Base-by-base conservation (phyloP, 2,888 invertebrate species). In the Elegia similella region DNA sequence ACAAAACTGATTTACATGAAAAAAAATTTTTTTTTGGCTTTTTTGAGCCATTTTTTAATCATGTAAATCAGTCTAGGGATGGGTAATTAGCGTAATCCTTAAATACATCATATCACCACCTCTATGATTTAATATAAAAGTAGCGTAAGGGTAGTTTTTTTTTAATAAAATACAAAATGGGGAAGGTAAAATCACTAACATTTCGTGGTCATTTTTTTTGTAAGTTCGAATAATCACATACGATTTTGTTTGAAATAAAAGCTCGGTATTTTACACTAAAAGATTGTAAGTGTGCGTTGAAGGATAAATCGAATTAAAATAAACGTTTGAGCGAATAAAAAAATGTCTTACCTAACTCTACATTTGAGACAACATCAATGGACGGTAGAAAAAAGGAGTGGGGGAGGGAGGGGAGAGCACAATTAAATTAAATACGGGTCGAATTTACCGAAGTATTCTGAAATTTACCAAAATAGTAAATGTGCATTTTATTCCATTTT, bases 341-440 rank as follows among this genome's bases (percentile, higher is more conserved):
- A 52, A 42, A 66, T 64, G 62, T 59, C 60, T 69, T 68, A 70
- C 63, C 73, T 76, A 80, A 71, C 65, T 73, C 80, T 83, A 81
- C 72, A 59, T 59, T 30, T 59, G 58, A 59, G 77, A 89, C 88
- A 84, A 89, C 88, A 89, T 72, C 78, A 69, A 88, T 89, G 89
- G 89, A 89, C 89, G 89, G 89, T 86, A 78, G 84, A 86, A 88
- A 86, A 78, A 74, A 76, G 65, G 67, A 65, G 61, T 38, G 66
- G 70, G 52, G 52, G 32, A 52, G 38, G 29, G 34, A 29, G 42
- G n/a, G 7, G 53, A 42, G 42, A 16, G 38, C 34, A 52, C 7
- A 13, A 13, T 34, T 17, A 55, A 38, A 12, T 1, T 17, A 52
- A 56, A 44, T 23, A 23, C 47, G 30, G 8, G 56, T 38, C 46